These are phyloP conservation scores for Mamestra brassicae DNA, from an alignment of 2,888 invertebrate species.

Conservation along the genomic window DNA sequence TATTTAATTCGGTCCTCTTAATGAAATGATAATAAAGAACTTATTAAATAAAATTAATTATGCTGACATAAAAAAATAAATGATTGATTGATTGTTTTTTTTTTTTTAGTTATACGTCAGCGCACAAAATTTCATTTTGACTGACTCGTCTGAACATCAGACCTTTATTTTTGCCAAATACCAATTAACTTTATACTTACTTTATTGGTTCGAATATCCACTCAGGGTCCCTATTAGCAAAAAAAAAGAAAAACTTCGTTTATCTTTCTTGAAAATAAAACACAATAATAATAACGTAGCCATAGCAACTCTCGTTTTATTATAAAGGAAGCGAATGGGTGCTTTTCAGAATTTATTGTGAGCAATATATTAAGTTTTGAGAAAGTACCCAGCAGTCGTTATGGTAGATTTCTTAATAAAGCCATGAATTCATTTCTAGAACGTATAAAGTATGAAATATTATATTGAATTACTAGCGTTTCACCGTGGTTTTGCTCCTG, in stretches of 20 bases:
- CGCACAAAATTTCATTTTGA: too few species aligned
- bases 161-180: too few species aligned
- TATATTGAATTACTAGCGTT: neutral
- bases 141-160: too few species aligned
- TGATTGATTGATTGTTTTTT: too few species aligned
- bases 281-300: slow-evolving; percentile 39
- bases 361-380: slow-evolving; percentile 62
- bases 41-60: too few species aligned
- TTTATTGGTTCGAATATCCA: too few species aligned
- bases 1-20: neutral
- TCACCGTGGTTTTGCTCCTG: neutral
- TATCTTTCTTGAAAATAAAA: slow-evolving; percentile 50
- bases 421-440: slow-evolving; percentile 39
- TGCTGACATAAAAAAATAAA: too few species aligned
- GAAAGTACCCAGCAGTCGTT: slow-evolving; percentile 49
- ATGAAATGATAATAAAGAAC: too few species aligned
- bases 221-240: too few species aligned
- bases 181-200: too few species aligned
- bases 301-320: slow-evolving; percentile 49
- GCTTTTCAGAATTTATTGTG: slow-evolving; percentile 62
- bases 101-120: too few species aligned
- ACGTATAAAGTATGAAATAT: slow-evolving; percentile 4
- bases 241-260: neutral
- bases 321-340: slow-evolving; percentile 60
- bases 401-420: slow-evolving; percentile 52